These are phyloP conservation scores for Ranitomeya imitator DNA, from an alignment of 2,113 vertebrate genomes.

Conservation along the genomic window DNA sequence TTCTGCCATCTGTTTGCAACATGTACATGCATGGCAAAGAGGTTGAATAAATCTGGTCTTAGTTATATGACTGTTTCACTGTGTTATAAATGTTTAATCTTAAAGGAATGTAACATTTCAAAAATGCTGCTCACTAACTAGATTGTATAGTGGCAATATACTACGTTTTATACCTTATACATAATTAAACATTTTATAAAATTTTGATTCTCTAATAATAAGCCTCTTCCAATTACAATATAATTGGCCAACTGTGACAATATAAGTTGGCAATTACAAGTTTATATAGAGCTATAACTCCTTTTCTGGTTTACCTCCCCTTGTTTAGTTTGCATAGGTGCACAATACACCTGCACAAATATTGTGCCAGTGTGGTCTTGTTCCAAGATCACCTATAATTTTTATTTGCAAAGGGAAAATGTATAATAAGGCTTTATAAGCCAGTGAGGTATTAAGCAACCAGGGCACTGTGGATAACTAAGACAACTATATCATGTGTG, in stretches of 20 bases:
- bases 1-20: constrained; percentile 14
- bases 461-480: neutral
- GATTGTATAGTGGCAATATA: neutral
- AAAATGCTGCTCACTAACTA: neutral
- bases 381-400: neutral
- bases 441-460: neutral
- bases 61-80: constrained; percentile 28
- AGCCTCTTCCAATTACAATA: neutral
- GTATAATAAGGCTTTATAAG: neutral
- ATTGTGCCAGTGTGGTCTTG: constrained; percentile 7
- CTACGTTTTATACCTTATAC: neutral
- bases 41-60: constrained; percentile 2
- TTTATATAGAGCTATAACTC: neutral
- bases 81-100: constrained; percentile 9
- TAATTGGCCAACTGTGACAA: neutral
- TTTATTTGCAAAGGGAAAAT: neutral
- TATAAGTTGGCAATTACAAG: neutral
- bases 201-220: neutral
- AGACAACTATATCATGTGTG: neutral
- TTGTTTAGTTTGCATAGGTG: neutral
- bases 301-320: neutral
- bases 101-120: constrained; percentile 12
- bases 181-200: constrained; percentile 6
- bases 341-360: neutral
- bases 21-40: neutral